Conservation (phyloP, 2,113 vertebrate species). For the Leptocoma aspasia region DNA sequence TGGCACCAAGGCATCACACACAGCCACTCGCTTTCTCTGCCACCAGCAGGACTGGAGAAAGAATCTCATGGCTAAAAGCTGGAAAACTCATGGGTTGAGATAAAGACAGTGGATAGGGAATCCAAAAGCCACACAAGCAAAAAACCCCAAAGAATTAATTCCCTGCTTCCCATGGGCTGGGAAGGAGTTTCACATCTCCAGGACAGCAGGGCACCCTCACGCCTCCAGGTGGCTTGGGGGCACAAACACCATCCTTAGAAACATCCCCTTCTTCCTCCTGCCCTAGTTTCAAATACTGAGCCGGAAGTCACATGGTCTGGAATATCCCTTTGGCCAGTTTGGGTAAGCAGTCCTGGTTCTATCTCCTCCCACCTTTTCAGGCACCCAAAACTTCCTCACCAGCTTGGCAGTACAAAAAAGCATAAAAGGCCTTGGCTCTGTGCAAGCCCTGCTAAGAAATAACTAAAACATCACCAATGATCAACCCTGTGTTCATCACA, state of each 20-base stretch:
- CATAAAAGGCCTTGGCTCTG: background rate
- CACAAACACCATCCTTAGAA: accelerated
- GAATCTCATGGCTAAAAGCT: accelerated
- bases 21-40: accelerated
- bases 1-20: background rate
- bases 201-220: accelerated
- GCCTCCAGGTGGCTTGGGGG: accelerated
- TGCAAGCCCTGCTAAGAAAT: background rate
- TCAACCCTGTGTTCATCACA: background rate
- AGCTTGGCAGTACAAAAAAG: background rate
- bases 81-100: background rate
- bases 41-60: too few species aligned
- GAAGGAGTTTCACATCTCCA: background rate
- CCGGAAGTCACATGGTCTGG: background rate
- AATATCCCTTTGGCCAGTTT: background rate
- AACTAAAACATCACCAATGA: background rate
- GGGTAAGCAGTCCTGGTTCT: background rate
- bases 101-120: background rate
- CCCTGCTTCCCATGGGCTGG: background rate
- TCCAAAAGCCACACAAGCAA: background rate
- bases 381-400: background rate
- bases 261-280: accelerated
- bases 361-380: background rate
- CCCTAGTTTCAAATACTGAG: background rate
- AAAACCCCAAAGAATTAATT: background rate